Evolutionary conservation across 2,888 invertebrate species (phyloP).

Genomic region (Drosophila meridiana): DNA sequence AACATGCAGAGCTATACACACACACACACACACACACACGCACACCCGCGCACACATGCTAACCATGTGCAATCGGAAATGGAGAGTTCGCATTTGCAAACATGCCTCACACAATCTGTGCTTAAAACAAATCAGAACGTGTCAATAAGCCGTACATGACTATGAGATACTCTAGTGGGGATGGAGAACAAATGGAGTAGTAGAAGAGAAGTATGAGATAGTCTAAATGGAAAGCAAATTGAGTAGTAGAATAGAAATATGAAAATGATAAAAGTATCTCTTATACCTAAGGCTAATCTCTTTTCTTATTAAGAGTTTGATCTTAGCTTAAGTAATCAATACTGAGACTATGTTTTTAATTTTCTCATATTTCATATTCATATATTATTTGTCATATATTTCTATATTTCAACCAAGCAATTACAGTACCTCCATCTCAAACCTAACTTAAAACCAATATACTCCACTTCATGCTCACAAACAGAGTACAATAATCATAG

Average conservation of each 20-base stretch:
- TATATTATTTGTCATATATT: too few species aligned
- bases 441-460: neutral
- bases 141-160: neutral
- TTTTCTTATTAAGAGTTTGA: neutral
- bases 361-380: too few species aligned
- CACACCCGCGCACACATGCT: conserved; percentile 10
- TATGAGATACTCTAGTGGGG: neutral
- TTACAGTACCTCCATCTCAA: neutral
- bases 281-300: too few species aligned
- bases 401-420: too few species aligned
- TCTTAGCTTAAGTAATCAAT: too few species aligned
- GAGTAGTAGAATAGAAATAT: neutral
- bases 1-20: neutral
- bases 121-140: conserved; percentile 2
- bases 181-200: neutral
- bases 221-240: neutral
- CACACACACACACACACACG: conserved; percentile 6
- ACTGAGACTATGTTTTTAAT: too few species aligned
- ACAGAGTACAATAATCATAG: conserved; percentile 5
- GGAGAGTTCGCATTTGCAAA: conserved; percentile 40
- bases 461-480: neutral
- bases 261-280: neutral
- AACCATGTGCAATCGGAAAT: conserved; percentile 56
- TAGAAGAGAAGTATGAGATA: neutral
- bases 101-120: conserved; percentile 27